Percentiles rank a stretch among this genome's conserved stretches.
Conservation (phyloP, 2,113 vertebrate genomes). For the Perca fluviatilis region DNA sequence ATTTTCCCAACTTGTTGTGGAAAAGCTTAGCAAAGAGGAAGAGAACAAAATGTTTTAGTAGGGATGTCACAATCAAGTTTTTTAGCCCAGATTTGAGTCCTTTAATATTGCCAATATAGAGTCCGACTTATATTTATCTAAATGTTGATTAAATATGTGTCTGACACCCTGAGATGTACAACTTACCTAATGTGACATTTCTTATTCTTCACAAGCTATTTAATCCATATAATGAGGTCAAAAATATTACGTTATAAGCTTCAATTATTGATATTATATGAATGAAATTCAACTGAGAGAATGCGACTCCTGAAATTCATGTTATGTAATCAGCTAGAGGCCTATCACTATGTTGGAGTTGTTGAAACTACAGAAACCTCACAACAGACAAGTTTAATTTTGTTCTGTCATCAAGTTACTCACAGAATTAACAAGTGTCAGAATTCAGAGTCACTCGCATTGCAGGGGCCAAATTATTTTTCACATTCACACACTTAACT, state of each 20-base stretch:
- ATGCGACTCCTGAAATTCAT: not conserved
- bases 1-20: not conserved
- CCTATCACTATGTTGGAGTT: not conserved
- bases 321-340: not conserved
- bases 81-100: no score
- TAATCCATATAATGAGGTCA: no score
- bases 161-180: no score
- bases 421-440: not conserved
- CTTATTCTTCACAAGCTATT: no score
- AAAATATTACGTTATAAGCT: not conserved
- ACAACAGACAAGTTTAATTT: no score
- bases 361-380: not conserved
- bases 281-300: not conserved
- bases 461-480: not conserved
- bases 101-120: no score
- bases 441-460: no score
- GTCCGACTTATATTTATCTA: no score
- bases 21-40: not conserved
- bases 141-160: no score
- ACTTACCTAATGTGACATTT: no score
- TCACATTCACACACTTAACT: not conserved
- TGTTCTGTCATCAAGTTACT: not conserved
- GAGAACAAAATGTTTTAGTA: no score
- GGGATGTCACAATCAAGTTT: no score
- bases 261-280: not conserved